Conservation (phyloP, 2,888 invertebrate genomes). For the Doris montereyensis region DNA sequence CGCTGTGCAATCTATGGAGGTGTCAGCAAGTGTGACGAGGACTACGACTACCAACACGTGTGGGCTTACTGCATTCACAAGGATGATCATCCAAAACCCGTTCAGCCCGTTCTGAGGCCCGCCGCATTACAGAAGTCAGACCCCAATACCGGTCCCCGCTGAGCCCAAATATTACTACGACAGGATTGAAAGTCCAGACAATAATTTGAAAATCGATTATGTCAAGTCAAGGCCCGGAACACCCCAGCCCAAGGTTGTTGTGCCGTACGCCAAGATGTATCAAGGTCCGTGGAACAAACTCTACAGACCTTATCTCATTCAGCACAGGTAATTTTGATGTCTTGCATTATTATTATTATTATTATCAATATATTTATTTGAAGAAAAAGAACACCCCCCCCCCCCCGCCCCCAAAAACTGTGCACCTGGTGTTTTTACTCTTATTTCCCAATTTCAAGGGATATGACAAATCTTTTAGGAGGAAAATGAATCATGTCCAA, state of each 20-base stretch:
- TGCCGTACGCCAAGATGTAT: not conserved
- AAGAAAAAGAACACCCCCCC: no score
- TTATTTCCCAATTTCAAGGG: no score
- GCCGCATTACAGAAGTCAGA: not conserved
- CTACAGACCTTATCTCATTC: not conserved
- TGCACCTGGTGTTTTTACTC: no score
- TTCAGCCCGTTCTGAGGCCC: conserved; percentile 4
- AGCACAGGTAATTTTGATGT: not conserved
- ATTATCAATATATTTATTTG: not conserved
- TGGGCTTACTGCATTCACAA: conserved; percentile 41
- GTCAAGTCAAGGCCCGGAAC: no score
- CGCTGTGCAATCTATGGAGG: conserved; percentile 30
- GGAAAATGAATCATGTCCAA: no score
- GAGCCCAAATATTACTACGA: not conserved
- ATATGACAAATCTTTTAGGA: no score
- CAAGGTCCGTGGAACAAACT: conserved; percentile 9
- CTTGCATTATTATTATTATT: not conserved
- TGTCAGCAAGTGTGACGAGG: conserved; percentile 40
- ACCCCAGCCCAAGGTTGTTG: no score
- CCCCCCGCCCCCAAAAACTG: no score
- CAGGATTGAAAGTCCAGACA: no score
- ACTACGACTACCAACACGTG: conserved; percentile 40
- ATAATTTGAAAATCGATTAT: no score
- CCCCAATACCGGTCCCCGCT: not conserved
- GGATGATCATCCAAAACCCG: not conserved